These are phyloP conservation scores for Xenopus laevis DNA, from an alignment of 2,113 vertebrate species.

Conservation along the genomic window DNA sequence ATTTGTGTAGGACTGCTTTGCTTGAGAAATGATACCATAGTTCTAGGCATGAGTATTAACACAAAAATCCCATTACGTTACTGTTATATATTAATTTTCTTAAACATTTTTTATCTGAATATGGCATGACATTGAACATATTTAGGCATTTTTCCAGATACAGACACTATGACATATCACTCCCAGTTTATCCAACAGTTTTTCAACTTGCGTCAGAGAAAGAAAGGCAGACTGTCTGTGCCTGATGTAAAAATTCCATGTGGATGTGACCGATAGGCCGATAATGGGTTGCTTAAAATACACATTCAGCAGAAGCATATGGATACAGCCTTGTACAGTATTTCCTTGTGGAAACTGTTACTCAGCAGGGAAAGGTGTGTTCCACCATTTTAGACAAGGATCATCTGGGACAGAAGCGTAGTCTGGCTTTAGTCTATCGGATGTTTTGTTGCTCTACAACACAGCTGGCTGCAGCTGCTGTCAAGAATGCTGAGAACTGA, in stretches of 20 bases:
- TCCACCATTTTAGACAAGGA: constrained; percentile 37
- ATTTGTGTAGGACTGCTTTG: no score
- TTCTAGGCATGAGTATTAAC: no score
- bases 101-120: no score
- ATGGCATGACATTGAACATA: no score
- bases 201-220: constrained; percentile 18
- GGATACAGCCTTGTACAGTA: constrained; percentile 33
- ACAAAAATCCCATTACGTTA: no score
- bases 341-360: constrained; percentile 20
- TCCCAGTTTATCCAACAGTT: constrained; percentile 1
- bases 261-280: constrained; percentile 31
- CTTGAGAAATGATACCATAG: no score
- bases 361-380: constrained; percentile 25
- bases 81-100: no score
- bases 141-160: neutral
- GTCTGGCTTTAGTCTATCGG: constrained; percentile 44
- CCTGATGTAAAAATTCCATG: constrained; percentile 25
- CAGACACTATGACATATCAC: constrained; percentile 18
- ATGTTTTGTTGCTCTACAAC: neutral
- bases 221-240: constrained; percentile 13
- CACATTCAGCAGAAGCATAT: constrained; percentile 27
- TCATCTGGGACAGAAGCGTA: constrained; percentile 31
- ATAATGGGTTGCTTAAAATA: constrained; percentile 29
- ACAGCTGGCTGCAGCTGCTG: constrained; percentile 72
- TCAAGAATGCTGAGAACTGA: constrained; percentile 57